Percentiles rank a stretch among this genome's conserved stretches.
Evolutionary conservation across 2,797 vertebrate species (phyloP).

Genomic region (Neosilurus hyrtlii): DNA sequence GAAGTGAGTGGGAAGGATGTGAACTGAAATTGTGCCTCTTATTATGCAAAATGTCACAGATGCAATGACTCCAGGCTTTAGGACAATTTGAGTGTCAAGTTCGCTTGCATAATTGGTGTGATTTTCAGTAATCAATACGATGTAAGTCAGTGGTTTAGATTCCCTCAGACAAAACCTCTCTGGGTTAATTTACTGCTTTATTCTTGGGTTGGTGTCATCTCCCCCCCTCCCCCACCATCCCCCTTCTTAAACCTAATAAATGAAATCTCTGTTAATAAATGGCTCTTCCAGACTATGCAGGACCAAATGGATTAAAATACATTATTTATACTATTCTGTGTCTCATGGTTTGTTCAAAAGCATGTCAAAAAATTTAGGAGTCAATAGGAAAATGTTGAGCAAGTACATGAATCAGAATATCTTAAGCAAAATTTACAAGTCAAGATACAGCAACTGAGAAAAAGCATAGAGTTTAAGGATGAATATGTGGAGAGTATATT

Average conservation of each 20-base stretch:
- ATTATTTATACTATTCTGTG: background rate
- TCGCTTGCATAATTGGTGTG: background rate
- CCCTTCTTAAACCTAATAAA: background rate
- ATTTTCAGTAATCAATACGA: background rate
- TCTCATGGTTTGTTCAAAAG: background rate
- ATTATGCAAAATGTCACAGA: slow-evolving; percentile 5
- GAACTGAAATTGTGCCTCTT: background rate
- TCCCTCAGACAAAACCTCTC: background rate
- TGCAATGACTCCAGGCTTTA: background rate
- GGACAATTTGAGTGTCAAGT: background rate
- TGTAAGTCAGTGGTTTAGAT: background rate
- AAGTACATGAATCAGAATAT: background rate
- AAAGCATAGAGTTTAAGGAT: background rate
- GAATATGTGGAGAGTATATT: background rate
- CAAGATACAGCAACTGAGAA: background rate
- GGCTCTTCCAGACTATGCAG: background rate
- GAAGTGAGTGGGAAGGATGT: background rate
- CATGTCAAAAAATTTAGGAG: background rate
- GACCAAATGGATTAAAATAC: background rate
- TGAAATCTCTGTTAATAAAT: no score
- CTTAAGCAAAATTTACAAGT: background rate
- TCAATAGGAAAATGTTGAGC: background rate
- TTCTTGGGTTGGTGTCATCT: no score
- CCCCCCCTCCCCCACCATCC: no score
- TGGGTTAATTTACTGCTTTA: background rate